Conservation (phyloP, 2,888 invertebrate genomes). For the Melieria crassipennis region DNA sequence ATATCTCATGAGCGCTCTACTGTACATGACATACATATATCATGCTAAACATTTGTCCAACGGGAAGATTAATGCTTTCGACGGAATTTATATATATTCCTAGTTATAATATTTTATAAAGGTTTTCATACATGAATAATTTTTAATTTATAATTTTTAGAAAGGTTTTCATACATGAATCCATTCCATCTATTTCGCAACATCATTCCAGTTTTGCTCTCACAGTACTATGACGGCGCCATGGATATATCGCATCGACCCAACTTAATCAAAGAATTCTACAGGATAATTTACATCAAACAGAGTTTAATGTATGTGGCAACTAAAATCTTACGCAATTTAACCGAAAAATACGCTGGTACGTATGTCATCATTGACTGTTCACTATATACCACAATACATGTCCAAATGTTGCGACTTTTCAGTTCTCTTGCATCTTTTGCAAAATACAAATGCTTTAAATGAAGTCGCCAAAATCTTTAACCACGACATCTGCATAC, state of each 20-base stretch:
- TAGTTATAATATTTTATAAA: neutral
- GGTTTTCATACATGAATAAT: neutral
- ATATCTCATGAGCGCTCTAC: too few species aligned
- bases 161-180: neutral
- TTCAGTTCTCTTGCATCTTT: conserved; percentile 24
- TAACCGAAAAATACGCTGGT: conserved; percentile 50
- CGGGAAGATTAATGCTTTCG: too few species aligned
- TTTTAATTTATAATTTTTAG: too few species aligned
- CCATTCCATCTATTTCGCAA: too few species aligned
- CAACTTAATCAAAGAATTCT: conserved; percentile 52
- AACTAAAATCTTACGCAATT: conserved; percentile 50
- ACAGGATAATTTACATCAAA: conserved; percentile 44
- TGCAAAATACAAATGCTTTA: conserved; percentile 31
- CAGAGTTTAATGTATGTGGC: conserved; percentile 36
- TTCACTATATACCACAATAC: neutral
- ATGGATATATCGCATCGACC: conserved; percentile 45
- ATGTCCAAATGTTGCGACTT: neutral
- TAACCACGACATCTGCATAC: conserved; percentile 45
- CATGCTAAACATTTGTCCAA: too few species aligned
- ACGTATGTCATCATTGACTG: neutral
- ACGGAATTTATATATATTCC: too few species aligned
- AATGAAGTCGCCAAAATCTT: conserved; percentile 44
- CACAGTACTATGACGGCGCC: conserved; percentile 50
- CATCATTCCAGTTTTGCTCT: conserved; percentile 45
- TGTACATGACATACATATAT: too few species aligned